A percentile compares a stretch with the other conserved stretches of the same genome.
Conservation (phyloP, 2,113 vertebrate species). For the Boleophthalmus pectinirostris region DNA sequence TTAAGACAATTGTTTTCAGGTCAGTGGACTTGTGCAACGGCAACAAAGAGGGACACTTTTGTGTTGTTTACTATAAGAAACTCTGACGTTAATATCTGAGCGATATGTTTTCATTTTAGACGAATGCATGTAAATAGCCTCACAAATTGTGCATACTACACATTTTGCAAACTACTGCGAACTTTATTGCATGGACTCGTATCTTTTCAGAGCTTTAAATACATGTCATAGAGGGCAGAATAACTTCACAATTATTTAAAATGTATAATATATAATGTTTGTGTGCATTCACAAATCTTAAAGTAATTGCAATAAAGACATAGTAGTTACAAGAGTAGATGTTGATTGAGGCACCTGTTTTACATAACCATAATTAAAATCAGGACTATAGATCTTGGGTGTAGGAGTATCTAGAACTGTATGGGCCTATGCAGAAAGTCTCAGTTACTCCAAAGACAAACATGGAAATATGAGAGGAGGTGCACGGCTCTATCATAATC, state of each 20-base stretch:
- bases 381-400: too few relatives aligned
- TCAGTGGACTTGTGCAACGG: slow-evolving; percentile 23
- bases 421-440: not conserved
- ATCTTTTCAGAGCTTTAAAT: not conserved
- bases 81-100: not conserved
- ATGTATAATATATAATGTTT: too few relatives aligned
- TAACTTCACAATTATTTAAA: not conserved
- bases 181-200: not conserved
- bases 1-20: slow-evolving; percentile 14
- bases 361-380: too few relatives aligned
- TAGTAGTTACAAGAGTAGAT: too few relatives aligned
- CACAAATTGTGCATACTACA: not conserved
- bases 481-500: not conserved
- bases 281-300: too few relatives aligned
- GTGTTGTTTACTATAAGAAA: not conserved
- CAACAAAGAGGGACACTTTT: not conserved
- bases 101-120: not conserved
- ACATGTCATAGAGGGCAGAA: not conserved
- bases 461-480: not conserved
- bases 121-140: not conserved
- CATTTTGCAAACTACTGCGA: not conserved
- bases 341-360: too few relatives aligned
- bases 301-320: too few relatives aligned
- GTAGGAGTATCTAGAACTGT: not conserved
- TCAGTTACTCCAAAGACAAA: slow-evolving; percentile 2